Conservation (phyloP, 2,888 invertebrate species). For the Drosophila helvetica region DNA sequence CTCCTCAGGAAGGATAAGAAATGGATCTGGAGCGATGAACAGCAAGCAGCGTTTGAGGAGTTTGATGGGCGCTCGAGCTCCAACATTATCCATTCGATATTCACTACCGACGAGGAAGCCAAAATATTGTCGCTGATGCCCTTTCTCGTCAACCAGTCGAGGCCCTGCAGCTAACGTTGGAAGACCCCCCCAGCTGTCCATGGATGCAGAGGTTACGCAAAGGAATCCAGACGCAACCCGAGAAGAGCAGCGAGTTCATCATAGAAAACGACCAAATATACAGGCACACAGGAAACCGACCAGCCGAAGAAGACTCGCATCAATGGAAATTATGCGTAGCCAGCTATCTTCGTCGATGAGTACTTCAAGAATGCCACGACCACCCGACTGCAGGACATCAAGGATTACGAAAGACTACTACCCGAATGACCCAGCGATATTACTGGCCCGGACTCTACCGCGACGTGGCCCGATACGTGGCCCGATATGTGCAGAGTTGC, state of each 20-base stretch:
- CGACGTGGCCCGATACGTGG: too few relatives aligned
- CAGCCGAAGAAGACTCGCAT: slow-evolving; percentile 2
- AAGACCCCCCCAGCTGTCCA: neutral
- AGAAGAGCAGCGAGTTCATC: neutral
- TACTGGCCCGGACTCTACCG: neutral
- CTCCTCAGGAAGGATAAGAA: too few relatives aligned
- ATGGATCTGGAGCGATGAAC: too few relatives aligned
- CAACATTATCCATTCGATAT: neutral
- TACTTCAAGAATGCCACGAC: slow-evolving; percentile 8
- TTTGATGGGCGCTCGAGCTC: neutral
- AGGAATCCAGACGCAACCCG: neutral
- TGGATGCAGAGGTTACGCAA: neutral
- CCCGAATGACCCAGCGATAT: too few relatives aligned
- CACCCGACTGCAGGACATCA: slow-evolving; percentile 1
- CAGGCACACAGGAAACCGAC: too few relatives aligned
- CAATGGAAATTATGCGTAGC: slow-evolving; percentile 16
- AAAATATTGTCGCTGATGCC: neutral
- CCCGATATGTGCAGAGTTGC: too few relatives aligned
- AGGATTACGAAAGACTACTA: slow-evolving; percentile 5
- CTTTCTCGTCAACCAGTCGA: neutral
- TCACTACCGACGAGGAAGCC: neutral
- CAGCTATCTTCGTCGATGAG: neutral
- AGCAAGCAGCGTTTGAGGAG: too few relatives aligned
- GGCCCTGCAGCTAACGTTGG: neutral
- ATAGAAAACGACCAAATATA: neutral